Base-by-base conservation (phyloP, 23 tunicate species). In the Halocynthia roretzi region DNA sequence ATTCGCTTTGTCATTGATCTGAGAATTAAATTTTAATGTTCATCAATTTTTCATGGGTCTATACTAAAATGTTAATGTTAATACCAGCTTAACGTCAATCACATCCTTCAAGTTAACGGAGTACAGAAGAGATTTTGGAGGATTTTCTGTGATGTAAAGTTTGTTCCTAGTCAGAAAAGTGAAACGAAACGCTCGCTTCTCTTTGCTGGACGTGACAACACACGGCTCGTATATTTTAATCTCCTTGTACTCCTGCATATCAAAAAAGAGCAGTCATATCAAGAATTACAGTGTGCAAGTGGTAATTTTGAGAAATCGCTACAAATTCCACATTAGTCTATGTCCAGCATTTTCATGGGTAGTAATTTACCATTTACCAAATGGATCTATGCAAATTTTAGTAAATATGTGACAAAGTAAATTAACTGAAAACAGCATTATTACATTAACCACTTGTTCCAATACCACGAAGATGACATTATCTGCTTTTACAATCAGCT, bases 111-210 rank as follows among this genome's bases (percentile, higher is more conserved):
- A 68, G 40, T 83, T 78, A 68, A 89, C 40, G 7, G 71, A 60
- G 44, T 64, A 84, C 49, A 89, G 53, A 71, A 89, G 61, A 6
- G 85, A 80, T 54, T 89, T 89, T 73, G 96, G 96, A 7, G 96
- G 96, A 62, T 89, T 89, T 69, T 89, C 89, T 10, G 89, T 84
- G 61, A 89, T 50, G 56, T 55, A 80, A 21, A 89, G 72, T 7
- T 80, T 83, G 7, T 89, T 78, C 50, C 68, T 75, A 10, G 96
- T 83, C 15, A 84, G 7, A 21, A 80, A 84, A 14, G 82, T 56
- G 70, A 71, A 84, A 48, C 96, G 81, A 65, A 84, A 89, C 0
- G 89, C 51, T 62, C 84, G 83, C 53, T 84, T 89, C 62, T 87
- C 86, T 20, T 70, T 69, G 54, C 67, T 80, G 51, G 85, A 80